phyloP scores from a whole-genome alignment of 2,113 vertebrate species.

The Oxyura jamaicensis region DNA sequence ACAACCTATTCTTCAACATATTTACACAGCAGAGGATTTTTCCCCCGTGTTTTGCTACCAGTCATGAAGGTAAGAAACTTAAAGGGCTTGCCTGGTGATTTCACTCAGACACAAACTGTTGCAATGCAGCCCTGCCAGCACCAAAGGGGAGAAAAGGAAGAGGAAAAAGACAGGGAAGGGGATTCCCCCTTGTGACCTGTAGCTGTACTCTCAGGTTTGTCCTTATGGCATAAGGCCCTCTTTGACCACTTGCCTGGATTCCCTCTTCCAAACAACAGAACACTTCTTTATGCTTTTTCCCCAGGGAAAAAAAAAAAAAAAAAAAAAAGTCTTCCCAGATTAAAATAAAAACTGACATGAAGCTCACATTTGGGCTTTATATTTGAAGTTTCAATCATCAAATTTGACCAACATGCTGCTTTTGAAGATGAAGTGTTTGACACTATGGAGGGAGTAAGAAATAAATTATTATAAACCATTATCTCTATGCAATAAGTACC shows the following conservation, averaged over 20 bases:
- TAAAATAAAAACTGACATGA: background rate
- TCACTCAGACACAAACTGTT: background rate
- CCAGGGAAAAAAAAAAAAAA: too few relatives aligned
- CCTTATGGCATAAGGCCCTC: background rate
- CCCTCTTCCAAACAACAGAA: background rate
- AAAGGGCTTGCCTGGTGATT: background rate
- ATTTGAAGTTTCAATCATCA: background rate
- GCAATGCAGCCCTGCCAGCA: background rate
- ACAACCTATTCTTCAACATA: background rate
- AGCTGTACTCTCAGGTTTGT: background rate
- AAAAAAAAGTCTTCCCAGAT: background rate
- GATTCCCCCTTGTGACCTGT: background rate
- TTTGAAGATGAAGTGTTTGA: background rate
- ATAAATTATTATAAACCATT: background rate
- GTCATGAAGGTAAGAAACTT: background rate
- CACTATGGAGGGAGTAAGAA: background rate
- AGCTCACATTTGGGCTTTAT: background rate
- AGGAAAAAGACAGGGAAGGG: background rate
- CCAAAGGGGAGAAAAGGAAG: too few relatives aligned
- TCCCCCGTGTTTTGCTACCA: background rate
- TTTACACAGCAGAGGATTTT: background rate
- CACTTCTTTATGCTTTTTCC: background rate
- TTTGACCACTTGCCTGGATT: background rate
- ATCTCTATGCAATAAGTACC: background rate
- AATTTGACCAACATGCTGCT: background rate